Evolutionary conservation across 2,113 vertebrate species (phyloP).

Genomic region (Falcunculus frontatus): DNA sequence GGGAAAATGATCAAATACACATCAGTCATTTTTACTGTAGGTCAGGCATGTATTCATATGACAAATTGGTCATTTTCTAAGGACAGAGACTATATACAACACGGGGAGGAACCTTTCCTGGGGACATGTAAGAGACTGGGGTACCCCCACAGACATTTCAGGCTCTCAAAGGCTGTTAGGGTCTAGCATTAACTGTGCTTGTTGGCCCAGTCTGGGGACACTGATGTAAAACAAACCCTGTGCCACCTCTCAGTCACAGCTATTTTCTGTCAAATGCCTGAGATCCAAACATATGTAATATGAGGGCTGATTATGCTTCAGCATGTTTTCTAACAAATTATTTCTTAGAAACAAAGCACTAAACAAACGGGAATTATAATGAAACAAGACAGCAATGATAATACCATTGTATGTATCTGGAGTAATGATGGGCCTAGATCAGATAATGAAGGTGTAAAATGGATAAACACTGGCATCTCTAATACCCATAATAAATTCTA

Average conservation of each 20-base stretch:
- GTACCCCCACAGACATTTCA: background rate
- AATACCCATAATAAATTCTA: constrained; percentile 34
- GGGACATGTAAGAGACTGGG: background rate
- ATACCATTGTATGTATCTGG: background rate
- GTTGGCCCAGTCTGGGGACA: background rate
- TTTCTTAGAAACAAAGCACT: background rate
- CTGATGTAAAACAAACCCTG: background rate
- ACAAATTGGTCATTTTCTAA: background rate
- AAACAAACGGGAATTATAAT: constrained; percentile 53
- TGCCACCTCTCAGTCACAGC: background rate
- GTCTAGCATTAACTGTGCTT: background rate
- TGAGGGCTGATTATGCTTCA: background rate
- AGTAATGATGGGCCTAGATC: background rate
- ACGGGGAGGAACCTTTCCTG: background rate
- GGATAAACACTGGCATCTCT: constrained; percentile 11
- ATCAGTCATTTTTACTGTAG: background rate
- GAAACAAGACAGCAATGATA: constrained; percentile 39
- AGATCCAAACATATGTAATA: background rate
- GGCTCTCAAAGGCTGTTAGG: background rate
- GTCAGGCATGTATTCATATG: background rate
- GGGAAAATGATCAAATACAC: background rate
- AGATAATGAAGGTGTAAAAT: constrained; percentile 53
- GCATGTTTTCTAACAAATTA: constrained; percentile 22
- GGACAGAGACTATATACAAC: background rate
- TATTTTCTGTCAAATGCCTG: background rate